phyloP scores from a whole-genome alignment of 2,113 vertebrate genomes.

The Scomber colias region DNA sequence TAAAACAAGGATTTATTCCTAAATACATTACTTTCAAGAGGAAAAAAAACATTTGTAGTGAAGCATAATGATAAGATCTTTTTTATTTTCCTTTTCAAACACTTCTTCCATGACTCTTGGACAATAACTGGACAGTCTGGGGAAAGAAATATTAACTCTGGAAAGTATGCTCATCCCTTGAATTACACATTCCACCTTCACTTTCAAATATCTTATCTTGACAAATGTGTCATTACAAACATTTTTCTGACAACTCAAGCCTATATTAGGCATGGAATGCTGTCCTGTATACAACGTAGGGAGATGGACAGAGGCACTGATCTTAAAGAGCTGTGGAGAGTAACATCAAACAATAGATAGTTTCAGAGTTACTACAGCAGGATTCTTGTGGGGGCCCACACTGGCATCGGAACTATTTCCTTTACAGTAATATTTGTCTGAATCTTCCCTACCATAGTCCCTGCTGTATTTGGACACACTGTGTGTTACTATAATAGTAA shows the following conservation, averaged over 20 bases:
- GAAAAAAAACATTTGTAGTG: constrained; percentile 31
- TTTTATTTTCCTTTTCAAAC: constrained; percentile 16
- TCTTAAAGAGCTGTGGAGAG: constrained; percentile 21
- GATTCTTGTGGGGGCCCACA: not conserved
- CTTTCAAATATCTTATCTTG: constrained; percentile 52
- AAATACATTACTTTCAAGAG: constrained; percentile 17
- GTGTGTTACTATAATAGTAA: constrained; percentile 10
- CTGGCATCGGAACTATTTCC: constrained; percentile 1
- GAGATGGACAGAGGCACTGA: constrained; percentile 33
- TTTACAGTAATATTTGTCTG: constrained; percentile 3
- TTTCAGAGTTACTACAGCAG: constrained; percentile 11
- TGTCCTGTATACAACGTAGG: constrained; percentile 38
- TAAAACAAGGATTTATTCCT: constrained; percentile 24
- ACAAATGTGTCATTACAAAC: constrained; percentile 47
- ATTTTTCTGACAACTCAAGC: constrained; percentile 25
- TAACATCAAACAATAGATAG: constrained; percentile 56
- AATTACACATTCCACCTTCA: constrained; percentile 44
- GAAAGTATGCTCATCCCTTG: constrained; percentile 43
- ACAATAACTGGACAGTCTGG: constrained; percentile 35
- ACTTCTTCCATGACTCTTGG: constrained; percentile 1
- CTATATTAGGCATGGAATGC: constrained; percentile 71
- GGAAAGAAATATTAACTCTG: constrained; percentile 41
- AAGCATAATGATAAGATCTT: constrained; percentile 4
- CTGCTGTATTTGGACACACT: constrained; percentile 12
- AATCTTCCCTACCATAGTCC: not conserved